A percentile compares a stretch with the other conserved stretches of the same genome.
Evolutionary conservation across 2,113 vertebrate species (phyloP).

Genomic region (Leptocoma aspasia): DNA sequence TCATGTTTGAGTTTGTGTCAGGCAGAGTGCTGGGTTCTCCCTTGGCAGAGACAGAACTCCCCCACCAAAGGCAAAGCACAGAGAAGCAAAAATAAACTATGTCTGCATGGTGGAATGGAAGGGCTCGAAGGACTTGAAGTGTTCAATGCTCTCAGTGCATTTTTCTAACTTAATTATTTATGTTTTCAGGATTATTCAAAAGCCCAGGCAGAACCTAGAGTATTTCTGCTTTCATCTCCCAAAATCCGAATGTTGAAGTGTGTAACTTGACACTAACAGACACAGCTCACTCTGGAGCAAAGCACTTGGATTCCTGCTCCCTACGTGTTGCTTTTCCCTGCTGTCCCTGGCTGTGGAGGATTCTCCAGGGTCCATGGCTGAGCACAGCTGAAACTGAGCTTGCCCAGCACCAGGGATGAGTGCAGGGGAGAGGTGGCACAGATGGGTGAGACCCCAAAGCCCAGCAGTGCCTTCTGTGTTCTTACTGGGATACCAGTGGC

Average conservation of each 20-base stretch:
- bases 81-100: neutral
- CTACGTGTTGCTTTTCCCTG: neutral
- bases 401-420: neutral
- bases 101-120: neutral
- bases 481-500: neutral
- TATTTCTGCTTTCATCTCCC: neutral
- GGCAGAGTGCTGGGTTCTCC: neutral
- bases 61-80: neutral
- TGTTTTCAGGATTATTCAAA: constrained; percentile 15
- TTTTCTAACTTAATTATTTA: constrained; percentile 24
- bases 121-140: neutral
- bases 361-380: neutral
- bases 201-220: neutral
- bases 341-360: neutral
- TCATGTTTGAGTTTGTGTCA: neutral
- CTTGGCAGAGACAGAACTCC: neutral
- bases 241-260: neutral
- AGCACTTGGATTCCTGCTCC: neutral
- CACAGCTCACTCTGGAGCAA: neutral
- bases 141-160: neutral
- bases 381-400: neutral
- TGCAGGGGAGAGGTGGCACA: neutral
- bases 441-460: accelerated
- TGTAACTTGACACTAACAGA: neutral
- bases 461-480: neutral